Conservation (phyloP, 2,888 invertebrate species). For the Omphaloscelis lunosa region DNA sequence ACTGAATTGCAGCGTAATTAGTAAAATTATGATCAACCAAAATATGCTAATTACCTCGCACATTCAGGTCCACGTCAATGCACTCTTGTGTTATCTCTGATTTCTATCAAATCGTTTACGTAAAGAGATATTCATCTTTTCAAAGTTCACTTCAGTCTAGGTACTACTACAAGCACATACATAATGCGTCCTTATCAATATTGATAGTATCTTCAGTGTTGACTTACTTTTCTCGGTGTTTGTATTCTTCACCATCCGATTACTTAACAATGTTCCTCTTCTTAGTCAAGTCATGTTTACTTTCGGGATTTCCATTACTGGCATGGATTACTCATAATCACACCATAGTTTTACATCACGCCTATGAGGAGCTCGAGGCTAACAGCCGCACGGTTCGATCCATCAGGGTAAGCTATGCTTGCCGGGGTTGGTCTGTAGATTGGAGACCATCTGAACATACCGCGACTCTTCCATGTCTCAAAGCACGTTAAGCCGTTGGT, state of each 20-base stretch:
- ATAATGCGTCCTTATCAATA: conserved; percentile 21
- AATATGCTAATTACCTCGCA: conserved; percentile 26
- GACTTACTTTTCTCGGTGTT: neutral
- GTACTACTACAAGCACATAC: neutral
- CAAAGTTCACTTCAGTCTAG: conserved; percentile 12
- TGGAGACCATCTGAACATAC: too few relatives aligned
- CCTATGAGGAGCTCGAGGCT: too few relatives aligned
- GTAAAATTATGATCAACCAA: neutral
- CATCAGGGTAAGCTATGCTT: too few relatives aligned
- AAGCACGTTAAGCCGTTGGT: too few relatives aligned
- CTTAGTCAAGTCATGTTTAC: neutral
- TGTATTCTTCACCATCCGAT: neutral
- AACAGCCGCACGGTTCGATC: too few relatives aligned
- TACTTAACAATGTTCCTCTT: neutral
- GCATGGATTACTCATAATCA: neutral
- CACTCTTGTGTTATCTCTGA: conserved; percentile 17
- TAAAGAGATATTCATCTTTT: conserved; percentile 12
- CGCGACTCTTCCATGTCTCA: too few relatives aligned
- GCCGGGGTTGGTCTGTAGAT: too few relatives aligned
- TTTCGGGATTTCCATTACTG: neutral
- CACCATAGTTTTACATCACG: too few relatives aligned
- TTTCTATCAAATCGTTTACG: conserved; percentile 13
- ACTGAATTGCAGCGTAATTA: neutral
- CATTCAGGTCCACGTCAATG: conserved; percentile 1
- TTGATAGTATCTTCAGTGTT: conserved; percentile 11